Evolutionary conservation across 2,888 invertebrate genomes (phyloP).

Genomic region (Coelopa pilipes): DNA sequence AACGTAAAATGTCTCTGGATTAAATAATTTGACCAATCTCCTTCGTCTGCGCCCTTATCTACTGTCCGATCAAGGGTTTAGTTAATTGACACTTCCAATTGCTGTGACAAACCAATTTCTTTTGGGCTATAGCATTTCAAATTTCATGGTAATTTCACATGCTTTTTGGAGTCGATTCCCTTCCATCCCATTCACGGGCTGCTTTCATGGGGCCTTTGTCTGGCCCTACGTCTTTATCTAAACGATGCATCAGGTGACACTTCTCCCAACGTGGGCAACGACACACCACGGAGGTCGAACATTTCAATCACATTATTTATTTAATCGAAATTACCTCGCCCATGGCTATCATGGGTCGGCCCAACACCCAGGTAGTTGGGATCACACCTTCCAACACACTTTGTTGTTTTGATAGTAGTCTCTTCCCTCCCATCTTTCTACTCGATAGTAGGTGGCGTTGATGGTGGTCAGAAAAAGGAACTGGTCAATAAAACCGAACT

Average conservation of each 20-base stretch:
- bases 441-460: constrained; percentile 22
- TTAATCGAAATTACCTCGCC: constrained; percentile 42
- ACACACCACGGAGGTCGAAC: constrained; percentile 46
- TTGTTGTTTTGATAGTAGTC: constrained; percentile 42
- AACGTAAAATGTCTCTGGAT: no score
- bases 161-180: no score
- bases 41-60: constrained; percentile 17
- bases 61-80: constrained; percentile 22
- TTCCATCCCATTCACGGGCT: constrained; percentile 12
- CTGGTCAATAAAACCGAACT: constrained; percentile 20
- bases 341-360: constrained; percentile 5
- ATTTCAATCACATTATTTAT: constrained; percentile 48
- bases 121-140: constrained; percentile 21
- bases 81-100: constrained; percentile 33
- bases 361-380: constrained; percentile 33
- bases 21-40: no score
- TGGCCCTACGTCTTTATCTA: constrained; percentile 45
- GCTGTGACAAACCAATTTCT: constrained; percentile 30
- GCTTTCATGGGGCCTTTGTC: constrained; percentile 14
- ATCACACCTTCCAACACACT: constrained; percentile 9
- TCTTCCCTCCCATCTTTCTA: constrained; percentile 27
- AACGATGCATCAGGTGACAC: constrained; percentile 59
- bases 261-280: constrained; percentile 47
- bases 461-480: constrained; percentile 15
- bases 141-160: constrained; percentile 30